Evolutionary conservation across 2,797 vertebrate species (phyloP).

Genomic region (Neosalanx taihuensis): DNA sequence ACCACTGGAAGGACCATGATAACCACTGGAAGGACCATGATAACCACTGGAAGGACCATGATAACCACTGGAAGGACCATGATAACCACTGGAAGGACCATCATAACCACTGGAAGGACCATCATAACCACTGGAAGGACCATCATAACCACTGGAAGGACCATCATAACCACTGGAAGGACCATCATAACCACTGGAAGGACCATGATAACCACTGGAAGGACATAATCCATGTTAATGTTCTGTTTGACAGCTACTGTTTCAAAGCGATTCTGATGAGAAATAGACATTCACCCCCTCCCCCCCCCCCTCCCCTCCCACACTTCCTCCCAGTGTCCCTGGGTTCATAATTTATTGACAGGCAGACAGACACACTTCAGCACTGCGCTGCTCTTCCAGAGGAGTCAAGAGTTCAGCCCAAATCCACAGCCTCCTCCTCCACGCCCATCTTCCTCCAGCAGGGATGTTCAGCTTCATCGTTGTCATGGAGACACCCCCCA

Average conservation of each 20-base stretch:
- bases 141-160: slow-evolving; percentile 41
- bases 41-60: too few relatives aligned
- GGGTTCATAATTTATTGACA: slow-evolving; percentile 47
- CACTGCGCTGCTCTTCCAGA: slow-evolving; percentile 26
- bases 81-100: too few relatives aligned
- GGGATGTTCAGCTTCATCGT: slow-evolving; percentile 59
- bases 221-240: slow-evolving; percentile 63
- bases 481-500: slow-evolving; percentile 60
- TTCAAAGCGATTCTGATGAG: slow-evolving; percentile 53
- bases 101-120: too few relatives aligned
- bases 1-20: too few relatives aligned
- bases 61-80: too few relatives aligned
- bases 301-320: too few relatives aligned
- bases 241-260: slow-evolving; percentile 58
- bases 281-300: too few relatives aligned
- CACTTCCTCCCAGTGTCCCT: background rate
- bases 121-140: too few relatives aligned
- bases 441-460: slow-evolving; percentile 21
- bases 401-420: slow-evolving; percentile 1
- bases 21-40: too few relatives aligned
- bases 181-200: too few relatives aligned
- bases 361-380: slow-evolving; percentile 42
- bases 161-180: too few relatives aligned
- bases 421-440: background rate
- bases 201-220: too few relatives aligned